phyloP scores from a whole-genome alignment of 2,113 vertebrate genomes.

The Chaetodon auriga region DNA sequence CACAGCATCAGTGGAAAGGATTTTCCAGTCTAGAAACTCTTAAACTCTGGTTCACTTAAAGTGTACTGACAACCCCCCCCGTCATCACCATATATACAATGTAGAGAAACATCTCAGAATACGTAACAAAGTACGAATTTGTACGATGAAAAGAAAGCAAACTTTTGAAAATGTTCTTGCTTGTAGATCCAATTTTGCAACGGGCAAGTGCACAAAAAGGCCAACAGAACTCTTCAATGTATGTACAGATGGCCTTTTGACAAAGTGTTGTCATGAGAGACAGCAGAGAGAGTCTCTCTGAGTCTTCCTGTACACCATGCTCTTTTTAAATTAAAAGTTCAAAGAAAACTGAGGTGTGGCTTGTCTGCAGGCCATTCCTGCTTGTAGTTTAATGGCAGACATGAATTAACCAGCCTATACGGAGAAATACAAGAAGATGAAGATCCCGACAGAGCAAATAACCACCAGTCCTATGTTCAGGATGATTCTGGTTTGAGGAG shows the following conservation, averaged over 20 bases:
- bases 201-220: neutral
- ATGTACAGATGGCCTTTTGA: neutral
- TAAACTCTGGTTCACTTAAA: too few species aligned
- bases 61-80: too few species aligned
- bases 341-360: neutral
- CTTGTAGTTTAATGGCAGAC: neutral
- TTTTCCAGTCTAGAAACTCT: too few species aligned
- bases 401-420: constrained; percentile 73
- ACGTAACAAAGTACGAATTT: neutral
- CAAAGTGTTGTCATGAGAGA: neutral
- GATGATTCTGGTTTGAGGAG: constrained; percentile 84
- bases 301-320: neutral
- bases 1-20: too few species aligned
- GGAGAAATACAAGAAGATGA: constrained; percentile 95
- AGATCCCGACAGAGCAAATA: constrained; percentile 89
- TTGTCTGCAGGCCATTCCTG: neutral
- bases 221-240: neutral
- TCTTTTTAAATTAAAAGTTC: neutral
- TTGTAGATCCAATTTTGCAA: neutral
- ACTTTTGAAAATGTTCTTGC: neutral
- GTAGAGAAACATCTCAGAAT: neutral
- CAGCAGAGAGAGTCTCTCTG: too few species aligned
- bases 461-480: constrained; percentile 88
- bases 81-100: neutral
- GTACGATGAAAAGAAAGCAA: neutral